Evolutionary conservation across 2,888 invertebrate genomes (phyloP), one percentile per base, ranked within the genome.

Genomic region (Volucella inanis): DNA sequence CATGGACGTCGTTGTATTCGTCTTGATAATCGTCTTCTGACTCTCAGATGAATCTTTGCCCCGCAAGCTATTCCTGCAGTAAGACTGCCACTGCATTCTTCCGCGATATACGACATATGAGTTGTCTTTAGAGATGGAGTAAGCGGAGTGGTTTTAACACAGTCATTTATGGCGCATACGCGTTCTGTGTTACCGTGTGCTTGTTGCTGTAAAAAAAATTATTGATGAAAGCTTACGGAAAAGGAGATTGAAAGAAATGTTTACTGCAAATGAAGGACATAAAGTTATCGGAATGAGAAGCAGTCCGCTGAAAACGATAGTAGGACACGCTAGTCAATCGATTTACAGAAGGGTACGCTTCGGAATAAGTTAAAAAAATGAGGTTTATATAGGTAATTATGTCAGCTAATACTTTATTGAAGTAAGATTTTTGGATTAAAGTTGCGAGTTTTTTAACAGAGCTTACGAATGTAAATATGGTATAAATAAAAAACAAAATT

Each of bases 151-250:
- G 47, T 38, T 75, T 70, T 72, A 67, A 52, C 55, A 41, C 67
- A 54, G 55, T 64, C 80, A 70, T 72, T 78, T 78, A 67, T 72
- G 68, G 55, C 65, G 67, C 78, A 68, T 31, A 54, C 38, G 76
- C 72, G 72, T 54, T 72, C 39, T 9, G 0, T 12, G 43, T 41
- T 41, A 11, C 12, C 31, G 31, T 55, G 38, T 18, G 49, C 62
- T 39, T 31, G 41, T 68, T 68, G 54, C 38, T 38, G 52, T 55
- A 59, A 74, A 75, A 74, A 75, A 79, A 79, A 57, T 57, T 70
- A 59, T 70, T 64, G 49, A 62, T 45, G 72, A 59, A 50, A 74
- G 55, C 45, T 67, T 47, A 68, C 50, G 52, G 11, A 64, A 52
- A 47, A 14, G 12, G 41, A 10, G n/a, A n/a, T 41, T 75, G 59